These are phyloP conservation scores for Sebastes oblongus DNA, from an alignment of 2,797 vertebrate species.

Conservation along the genomic window DNA sequence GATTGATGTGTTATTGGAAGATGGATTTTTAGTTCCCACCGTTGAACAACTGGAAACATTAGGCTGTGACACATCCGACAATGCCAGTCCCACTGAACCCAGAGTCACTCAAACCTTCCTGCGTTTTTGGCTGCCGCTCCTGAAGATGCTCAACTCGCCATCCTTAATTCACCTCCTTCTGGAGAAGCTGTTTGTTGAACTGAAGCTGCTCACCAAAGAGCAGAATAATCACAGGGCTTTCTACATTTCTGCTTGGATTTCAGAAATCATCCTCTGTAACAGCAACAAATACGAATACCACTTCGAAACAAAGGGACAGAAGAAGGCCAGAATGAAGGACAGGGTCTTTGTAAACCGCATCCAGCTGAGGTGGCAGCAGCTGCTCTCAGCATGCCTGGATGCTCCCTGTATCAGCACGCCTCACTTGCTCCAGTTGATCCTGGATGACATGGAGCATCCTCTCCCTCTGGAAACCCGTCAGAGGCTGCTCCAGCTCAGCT, in stretches of 20 bases:
- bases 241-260: conserved; percentile 90
- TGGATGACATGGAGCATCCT: conserved; percentile 90
- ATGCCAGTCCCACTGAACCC: conserved; percentile 34
- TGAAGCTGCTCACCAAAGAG: conserved; percentile 81
- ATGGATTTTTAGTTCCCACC: conserved; percentile 89
- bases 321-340: conserved; percentile 75
- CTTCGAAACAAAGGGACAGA: conserved; percentile 76
- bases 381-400: conserved; percentile 88
- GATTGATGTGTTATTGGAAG: conserved; percentile 76
- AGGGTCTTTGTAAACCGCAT: conserved; percentile 84
- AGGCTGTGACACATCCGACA: conserved; percentile 78
- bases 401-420: conserved; percentile 89
- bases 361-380: conserved; percentile 87
- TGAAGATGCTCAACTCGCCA: conserved; percentile 85
- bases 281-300: conserved; percentile 74
- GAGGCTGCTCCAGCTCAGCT: conserved; percentile 88
- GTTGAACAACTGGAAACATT: conserved; percentile 87
- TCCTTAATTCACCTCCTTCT: conserved; percentile 86
- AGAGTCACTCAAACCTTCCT: conserved; percentile 83
- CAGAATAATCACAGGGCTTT: conserved; percentile 74
- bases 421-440: conserved; percentile 87
- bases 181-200: conserved; percentile 88
- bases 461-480: conserved; percentile 84
- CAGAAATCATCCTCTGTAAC: conserved; percentile 87
- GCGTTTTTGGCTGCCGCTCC: conserved; percentile 91